phyloP scores from a whole-genome alignment of 2,888 invertebrate species.

The Napeogenes inachia region DNA sequence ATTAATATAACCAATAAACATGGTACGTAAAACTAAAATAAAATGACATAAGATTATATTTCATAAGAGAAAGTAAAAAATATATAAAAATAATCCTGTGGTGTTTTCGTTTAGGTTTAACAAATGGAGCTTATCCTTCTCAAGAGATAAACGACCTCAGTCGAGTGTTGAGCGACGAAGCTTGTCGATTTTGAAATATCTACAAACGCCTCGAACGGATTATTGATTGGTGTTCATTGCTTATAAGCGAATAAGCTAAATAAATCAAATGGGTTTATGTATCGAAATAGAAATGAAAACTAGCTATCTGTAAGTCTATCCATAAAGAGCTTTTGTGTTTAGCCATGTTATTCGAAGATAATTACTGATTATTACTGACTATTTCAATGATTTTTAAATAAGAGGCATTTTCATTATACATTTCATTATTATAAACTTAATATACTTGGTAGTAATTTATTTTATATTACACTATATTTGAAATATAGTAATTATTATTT shows the following conservation, averaged over 20 bases:
- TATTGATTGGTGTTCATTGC: slow-evolving; percentile 17
- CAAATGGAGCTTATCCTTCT: slow-evolving; percentile 61
- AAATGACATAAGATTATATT: background rate
- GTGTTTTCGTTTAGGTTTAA: slow-evolving; percentile 44
- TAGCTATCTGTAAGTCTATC: background rate
- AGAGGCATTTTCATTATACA: slow-evolving; percentile 17
- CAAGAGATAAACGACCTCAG: slow-evolving; percentile 52
- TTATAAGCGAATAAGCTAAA: slow-evolving; percentile 7
- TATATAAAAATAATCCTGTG: slow-evolving; percentile 33
- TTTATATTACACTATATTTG: too few relatives aligned
- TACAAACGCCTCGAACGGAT: slow-evolving; percentile 19
- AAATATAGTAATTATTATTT: too few relatives aligned
- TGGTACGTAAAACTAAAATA: background rate
- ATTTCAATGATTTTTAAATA: background rate
- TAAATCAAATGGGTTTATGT: background rate
- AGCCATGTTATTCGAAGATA: background rate
- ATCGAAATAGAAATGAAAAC: background rate
- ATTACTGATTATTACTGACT: background rate
- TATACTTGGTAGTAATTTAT: too few relatives aligned
- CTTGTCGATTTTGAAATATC: slow-evolving; percentile 51
- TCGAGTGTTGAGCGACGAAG: slow-evolving; percentile 58
- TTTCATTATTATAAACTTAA: background rate
- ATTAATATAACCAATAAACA: too few relatives aligned
- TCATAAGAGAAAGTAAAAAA: slow-evolving; percentile 18
- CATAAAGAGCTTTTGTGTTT: background rate